Evolutionary conservation across 2,888 invertebrate genomes (phyloP), one percentile per base, ranked within the genome.

Genomic region (Hirtodrosophila trivittata): DNA sequence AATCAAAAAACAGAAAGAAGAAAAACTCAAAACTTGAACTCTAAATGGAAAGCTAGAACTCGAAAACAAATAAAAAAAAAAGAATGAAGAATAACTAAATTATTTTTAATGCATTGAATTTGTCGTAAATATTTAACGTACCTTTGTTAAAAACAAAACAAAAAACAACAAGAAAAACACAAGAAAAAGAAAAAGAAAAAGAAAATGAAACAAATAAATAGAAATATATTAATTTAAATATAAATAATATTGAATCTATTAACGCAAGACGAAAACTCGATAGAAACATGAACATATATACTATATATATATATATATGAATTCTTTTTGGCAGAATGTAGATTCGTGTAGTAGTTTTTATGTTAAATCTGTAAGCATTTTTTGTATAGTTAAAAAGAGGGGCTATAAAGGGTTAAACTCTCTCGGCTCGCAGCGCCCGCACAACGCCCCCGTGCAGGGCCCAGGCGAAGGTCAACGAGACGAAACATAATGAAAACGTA

Each of bases 51-150:
- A 28, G 35, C 32, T 21, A 50, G 13, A 56, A 43, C 42, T 46
- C 52, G 21, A 49, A 9, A 50, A 38, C 8, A 66, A 35, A 13
- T 41, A 32, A 45, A 38, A 57, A 37, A 38, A 42, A 66, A 52
- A 45, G 18, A 21, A 21, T 21, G 5, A 21, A 21, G 41, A 50
- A 57, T 57, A 74, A 71, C 75, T 75, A 80, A 66, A 75, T 80
- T 82, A 82, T 77, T 82, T 82, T 77, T 80, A 81, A 80, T 82
- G 81, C 77, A 82, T 77, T 83, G 83, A 81, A 82, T 83, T 76
- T 77, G 81, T 81, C 78, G 78, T 83, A 82, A 82, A 82, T 74
- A 84, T 84, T 86, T 85, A 80, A 76, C 73, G 85, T 85, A 85
- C 85, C 85, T 85, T 85, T 84, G 85, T 85, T 85, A 81, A 77